Conservation (phyloP, 2,888 invertebrate genomes). For the Cephus sareptanus region DNA sequence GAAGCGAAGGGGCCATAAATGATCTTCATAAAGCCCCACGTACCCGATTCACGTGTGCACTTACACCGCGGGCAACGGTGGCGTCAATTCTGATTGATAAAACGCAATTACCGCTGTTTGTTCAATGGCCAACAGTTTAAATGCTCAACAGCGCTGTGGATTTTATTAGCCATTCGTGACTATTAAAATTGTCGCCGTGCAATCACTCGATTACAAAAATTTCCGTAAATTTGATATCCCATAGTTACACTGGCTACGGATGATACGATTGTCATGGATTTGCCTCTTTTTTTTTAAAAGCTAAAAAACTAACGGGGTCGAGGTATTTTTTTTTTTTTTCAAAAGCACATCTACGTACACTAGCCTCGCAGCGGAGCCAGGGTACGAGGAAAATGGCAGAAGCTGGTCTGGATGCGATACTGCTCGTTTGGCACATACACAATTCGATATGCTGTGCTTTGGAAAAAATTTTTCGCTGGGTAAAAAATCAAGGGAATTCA, state of each 20-base stretch:
- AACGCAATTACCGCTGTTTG: conserved; percentile 42
- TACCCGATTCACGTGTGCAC: not conserved
- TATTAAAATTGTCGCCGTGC: not conserved
- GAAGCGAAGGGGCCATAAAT: not conserved
- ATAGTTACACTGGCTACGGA: not conserved
- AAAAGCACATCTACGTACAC: not conserved
- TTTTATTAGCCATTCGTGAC: not conserved
- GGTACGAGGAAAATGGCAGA: not conserved
- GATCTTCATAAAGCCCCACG: not conserved
- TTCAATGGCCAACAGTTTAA: conserved; percentile 24
- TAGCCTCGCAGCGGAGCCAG: not conserved
- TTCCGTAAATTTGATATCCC: not conserved
- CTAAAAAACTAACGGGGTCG: no score
- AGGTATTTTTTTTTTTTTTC: not conserved
- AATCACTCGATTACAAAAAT: not conserved
- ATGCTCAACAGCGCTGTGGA: conserved; percentile 24
- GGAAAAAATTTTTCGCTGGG: not conserved
- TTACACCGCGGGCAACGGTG: not conserved
- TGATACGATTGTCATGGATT: not conserved
- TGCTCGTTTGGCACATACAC: not conserved
- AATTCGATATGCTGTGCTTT: not conserved
- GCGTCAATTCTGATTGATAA: conserved; percentile 35
- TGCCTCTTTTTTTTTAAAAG: no score
- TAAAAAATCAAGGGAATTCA: not conserved
- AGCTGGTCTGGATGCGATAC: not conserved